phyloP scores from a whole-genome alignment of 1,140 invertebrate species.

The Drosophila tani region DNA sequence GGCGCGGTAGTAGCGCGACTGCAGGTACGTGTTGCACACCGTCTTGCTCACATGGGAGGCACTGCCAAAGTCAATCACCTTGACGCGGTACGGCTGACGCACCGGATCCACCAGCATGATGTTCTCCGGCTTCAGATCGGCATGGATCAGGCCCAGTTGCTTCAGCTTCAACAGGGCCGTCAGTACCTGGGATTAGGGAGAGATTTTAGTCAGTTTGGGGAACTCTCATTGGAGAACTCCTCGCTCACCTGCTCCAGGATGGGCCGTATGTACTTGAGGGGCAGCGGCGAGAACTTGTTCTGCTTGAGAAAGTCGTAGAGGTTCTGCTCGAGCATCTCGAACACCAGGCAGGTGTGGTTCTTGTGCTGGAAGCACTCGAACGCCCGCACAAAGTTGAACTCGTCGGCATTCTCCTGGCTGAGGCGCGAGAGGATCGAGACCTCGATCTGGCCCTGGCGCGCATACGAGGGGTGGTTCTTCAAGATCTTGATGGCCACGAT shows the following conservation, averaged over 20 bases:
- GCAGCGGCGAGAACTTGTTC: conserved; percentile 99
- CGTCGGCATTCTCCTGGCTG: conserved; percentile 99
- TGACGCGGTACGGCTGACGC: conserved; percentile 97
- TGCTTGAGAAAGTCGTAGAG: conserved; percentile 99
- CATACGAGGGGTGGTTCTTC: conserved; percentile 99
- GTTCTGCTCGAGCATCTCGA: conserved; percentile 99
- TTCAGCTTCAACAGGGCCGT: conserved; percentile 98
- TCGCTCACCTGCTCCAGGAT: conserved; percentile 97
- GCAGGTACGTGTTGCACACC: conserved; percentile 99
- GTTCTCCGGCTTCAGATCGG: conserved; percentile 99
- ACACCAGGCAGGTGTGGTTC: conserved; percentile 99
- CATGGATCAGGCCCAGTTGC: conserved; percentile 99
- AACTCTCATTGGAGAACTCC: not conserved
- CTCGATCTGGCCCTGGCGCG: conserved; percentile 99
- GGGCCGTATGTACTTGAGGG: conserved; percentile 98
- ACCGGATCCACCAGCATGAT: conserved; percentile 99
- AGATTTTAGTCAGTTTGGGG: not conserved
- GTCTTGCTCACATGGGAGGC: conserved; percentile 99
- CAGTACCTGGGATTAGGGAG: conserved; percentile 85
- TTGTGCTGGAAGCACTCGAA: conserved; percentile 99
- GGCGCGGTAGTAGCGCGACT: conserved; percentile 99
- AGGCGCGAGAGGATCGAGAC: conserved; percentile 98
- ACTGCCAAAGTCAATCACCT: conserved; percentile 99
- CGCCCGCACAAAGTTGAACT: conserved; percentile 99
- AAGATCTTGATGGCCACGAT: conserved; percentile 99